Evolutionary conservation across 1,140 invertebrate genomes (phyloP).

Genomic region (Nebria ingens): DNA sequence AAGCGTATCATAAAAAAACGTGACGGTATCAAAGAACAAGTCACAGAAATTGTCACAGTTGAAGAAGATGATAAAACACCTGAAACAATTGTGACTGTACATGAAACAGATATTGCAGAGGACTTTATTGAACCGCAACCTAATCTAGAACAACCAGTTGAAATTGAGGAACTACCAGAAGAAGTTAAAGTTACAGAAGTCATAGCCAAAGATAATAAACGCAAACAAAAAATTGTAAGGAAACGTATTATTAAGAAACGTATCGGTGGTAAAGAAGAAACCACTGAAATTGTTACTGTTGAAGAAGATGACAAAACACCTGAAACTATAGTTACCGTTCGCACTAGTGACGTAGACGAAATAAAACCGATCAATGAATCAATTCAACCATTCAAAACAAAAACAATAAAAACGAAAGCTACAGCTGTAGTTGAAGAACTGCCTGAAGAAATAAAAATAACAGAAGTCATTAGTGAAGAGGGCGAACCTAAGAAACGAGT

Average conservation of each 20-base stretch:
- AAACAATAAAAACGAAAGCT: slow-evolving; percentile 26
- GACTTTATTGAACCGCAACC: slow-evolving; percentile 12
- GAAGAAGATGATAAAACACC: slow-evolving; percentile 24
- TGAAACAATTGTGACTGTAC: slow-evolving; percentile 21
- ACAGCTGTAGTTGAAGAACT: slow-evolving; percentile 28
- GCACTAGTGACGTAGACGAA: slow-evolving; percentile 16
- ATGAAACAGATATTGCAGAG: slow-evolving; percentile 16
- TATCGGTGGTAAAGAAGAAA: slow-evolving; percentile 20
- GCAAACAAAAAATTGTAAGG: slow-evolving; percentile 30
- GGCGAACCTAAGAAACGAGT: slow-evolving; percentile 25
- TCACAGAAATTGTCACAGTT: slow-evolving; percentile 23
- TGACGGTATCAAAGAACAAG: slow-evolving; percentile 20
- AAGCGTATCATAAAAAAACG: slow-evolving; percentile 20
- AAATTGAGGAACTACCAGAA: slow-evolving; percentile 31
- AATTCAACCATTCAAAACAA: slow-evolving; percentile 10
- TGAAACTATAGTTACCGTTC: slow-evolving; percentile 28
- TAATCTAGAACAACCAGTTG: background rate
- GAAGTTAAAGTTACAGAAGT: slow-evolving; percentile 28
- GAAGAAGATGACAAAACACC: slow-evolving; percentile 24
- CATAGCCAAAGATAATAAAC: slow-evolving; percentile 24
- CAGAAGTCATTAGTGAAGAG: slow-evolving; percentile 26
- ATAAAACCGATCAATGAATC: slow-evolving; percentile 28
- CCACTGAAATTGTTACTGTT: slow-evolving; percentile 22
- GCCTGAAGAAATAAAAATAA: slow-evolving; percentile 27
- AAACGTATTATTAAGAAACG: slow-evolving; percentile 31